Evolutionary conservation across 2,113 vertebrate species (phyloP).

Genomic region (Stegostoma tigrinum): DNA sequence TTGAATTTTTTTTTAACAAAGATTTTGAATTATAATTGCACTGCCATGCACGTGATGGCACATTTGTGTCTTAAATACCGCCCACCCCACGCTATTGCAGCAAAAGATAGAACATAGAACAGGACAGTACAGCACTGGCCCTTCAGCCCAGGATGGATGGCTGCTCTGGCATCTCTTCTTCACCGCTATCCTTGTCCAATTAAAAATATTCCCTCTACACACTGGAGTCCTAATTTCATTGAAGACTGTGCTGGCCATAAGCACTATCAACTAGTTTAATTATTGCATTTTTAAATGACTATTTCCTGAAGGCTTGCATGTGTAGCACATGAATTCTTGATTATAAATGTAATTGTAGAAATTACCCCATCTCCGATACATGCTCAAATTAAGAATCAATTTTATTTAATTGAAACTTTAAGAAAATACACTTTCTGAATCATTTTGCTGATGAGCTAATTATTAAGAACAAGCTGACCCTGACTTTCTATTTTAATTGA

Average conservation of each 20-base stretch:
- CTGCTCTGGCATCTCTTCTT: background rate
- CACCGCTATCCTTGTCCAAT: background rate
- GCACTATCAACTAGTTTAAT: background rate
- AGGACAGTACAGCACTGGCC: too few relatives aligned
- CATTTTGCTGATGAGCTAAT: background rate
- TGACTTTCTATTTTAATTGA: background rate
- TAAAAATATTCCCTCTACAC: background rate
- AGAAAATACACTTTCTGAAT: background rate
- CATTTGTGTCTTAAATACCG: background rate
- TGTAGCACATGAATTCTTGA: background rate
- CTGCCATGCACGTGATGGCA: background rate
- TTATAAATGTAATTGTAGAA: background rate
- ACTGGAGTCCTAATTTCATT: background rate
- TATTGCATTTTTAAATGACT: background rate
- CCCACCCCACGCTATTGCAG: background rate
- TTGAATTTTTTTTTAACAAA: background rate
- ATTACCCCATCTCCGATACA: background rate
- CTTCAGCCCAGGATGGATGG: too few relatives aligned
- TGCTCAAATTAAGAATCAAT: background rate
- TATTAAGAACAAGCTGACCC: background rate
- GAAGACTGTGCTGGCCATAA: background rate
- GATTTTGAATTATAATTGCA: background rate
- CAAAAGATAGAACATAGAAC: too few relatives aligned
- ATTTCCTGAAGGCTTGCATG: background rate
- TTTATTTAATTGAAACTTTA: background rate